Conservation (phyloP, 1,140 invertebrate genomes). For the Aplysia californica region DNA sequence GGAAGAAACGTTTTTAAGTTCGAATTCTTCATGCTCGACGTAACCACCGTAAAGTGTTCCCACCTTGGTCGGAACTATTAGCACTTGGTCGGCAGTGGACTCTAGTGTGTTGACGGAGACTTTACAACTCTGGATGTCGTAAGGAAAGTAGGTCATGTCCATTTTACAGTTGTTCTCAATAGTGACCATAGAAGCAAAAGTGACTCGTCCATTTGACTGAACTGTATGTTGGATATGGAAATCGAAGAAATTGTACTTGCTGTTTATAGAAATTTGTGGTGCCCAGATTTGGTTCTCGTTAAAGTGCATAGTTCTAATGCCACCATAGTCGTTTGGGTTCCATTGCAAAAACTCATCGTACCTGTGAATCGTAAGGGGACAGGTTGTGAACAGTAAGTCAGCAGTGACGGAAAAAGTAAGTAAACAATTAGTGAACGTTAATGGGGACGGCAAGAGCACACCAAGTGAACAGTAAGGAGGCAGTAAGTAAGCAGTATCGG, state of each 20-base stretch:
- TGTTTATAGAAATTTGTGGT: neutral
- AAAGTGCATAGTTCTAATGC: slow-evolving; percentile 12
- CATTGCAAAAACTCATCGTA: slow-evolving; percentile 1
- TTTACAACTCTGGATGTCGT: slow-evolving; percentile 38
- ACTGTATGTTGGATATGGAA: slow-evolving; percentile 3
- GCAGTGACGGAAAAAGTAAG: no score
- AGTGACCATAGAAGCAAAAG: slow-evolving; percentile 65
- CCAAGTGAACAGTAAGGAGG: no score
- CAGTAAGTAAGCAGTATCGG: no score
- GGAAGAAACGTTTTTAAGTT: neutral
- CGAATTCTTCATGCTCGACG: neutral
- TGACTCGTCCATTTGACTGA: neutral
- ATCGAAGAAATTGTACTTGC: neutral
- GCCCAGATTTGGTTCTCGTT: slow-evolving; percentile 15
- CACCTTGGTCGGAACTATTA: neutral
- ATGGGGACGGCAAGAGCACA: no score
- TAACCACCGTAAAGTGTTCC: neutral
- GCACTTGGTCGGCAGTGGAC: slow-evolving; percentile 1
- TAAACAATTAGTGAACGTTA: no score
- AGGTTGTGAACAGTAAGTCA: no score
- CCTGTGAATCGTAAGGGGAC: no score
- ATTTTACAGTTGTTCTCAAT: slow-evolving; percentile 34
- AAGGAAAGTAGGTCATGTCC: slow-evolving; percentile 44
- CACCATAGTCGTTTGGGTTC: slow-evolving; percentile 1
- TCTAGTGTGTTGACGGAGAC: slow-evolving; percentile 9